Conservation (phyloP, 2,888 invertebrate genomes). For the Coelinius sp. region DNA sequence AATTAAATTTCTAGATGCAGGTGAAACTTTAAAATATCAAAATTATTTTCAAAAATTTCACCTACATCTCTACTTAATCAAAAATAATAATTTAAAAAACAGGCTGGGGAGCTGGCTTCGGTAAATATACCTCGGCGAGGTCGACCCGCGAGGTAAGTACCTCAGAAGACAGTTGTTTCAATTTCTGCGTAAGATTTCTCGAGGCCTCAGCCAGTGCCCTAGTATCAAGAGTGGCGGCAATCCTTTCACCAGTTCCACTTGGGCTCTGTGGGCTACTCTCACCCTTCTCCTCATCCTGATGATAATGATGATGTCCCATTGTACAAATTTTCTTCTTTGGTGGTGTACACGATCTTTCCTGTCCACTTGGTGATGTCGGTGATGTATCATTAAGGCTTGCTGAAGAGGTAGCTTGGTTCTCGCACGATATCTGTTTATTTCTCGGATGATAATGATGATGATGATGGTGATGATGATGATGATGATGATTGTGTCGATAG, state of each 20-base stretch:
- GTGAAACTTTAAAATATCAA: neutral
- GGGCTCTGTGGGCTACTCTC: conserved; percentile 52
- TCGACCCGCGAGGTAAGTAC: conserved; percentile 79
- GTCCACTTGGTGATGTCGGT: conserved; percentile 25
- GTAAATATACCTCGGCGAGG: conserved; percentile 67
- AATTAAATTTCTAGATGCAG: neutral
- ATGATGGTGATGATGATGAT: conserved; percentile 56
- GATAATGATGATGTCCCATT: conserved; percentile 59
- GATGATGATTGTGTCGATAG: conserved; percentile 55
- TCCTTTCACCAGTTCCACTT: conserved; percentile 48
- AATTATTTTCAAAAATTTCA: neutral
- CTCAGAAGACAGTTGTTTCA: conserved; percentile 91
- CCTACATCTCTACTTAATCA: too few species aligned
- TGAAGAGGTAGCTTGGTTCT: conserved; percentile 30
- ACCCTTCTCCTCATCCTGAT: conserved; percentile 43
- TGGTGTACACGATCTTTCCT: conserved; percentile 43
- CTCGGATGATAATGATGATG: conserved; percentile 61
- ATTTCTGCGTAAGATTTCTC: conserved; percentile 90
- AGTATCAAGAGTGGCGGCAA: conserved; percentile 74
- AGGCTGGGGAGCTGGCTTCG: conserved; percentile 58
- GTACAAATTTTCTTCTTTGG: conserved; percentile 62
- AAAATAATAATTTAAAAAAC: conserved; percentile 35
- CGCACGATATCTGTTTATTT: conserved; percentile 49
- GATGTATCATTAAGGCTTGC: conserved; percentile 43
- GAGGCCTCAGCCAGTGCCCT: conserved; percentile 90